Conservation (phyloP, 2,113 vertebrate genomes). For the Zosterops pallidus region DNA sequence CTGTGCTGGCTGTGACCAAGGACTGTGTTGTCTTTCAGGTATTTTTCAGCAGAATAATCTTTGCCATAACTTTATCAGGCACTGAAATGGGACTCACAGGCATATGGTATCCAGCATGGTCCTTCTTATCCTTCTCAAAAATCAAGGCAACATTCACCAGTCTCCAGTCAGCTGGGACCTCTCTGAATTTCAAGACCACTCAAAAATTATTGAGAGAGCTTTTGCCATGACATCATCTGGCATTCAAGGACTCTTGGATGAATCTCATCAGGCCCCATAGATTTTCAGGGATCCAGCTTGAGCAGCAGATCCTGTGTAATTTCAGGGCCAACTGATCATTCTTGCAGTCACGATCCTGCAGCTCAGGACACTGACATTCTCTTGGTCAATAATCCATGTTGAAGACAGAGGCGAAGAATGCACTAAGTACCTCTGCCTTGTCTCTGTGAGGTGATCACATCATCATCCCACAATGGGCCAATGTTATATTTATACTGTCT, state of each 20-base stretch:
- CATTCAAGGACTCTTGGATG: not conserved
- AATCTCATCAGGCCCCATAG: not conserved
- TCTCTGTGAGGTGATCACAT: not conserved
- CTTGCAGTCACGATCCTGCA: not conserved
- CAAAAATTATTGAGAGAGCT: not conserved
- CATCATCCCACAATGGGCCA: too few relatives aligned
- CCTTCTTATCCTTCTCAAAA: not conserved
- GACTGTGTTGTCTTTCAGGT: rapidly evolving
- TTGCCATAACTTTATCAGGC: not conserved
- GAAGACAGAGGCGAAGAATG: not conserved
- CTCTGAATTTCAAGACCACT: rapidly evolving
- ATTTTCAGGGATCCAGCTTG: not conserved
- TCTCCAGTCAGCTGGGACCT: not conserved
- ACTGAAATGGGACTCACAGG: not conserved
- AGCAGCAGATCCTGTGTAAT: not conserved
- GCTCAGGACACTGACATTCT: not conserved
- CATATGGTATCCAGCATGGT: not conserved
- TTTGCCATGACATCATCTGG: not conserved
- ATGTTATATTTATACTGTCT: not conserved
- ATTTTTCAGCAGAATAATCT: not conserved
- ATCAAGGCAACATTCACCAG: rapidly evolving
- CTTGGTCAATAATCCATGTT: too few relatives aligned
- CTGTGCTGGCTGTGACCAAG: not conserved
- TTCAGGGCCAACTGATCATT: not conserved
- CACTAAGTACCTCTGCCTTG: not conserved